Evolutionary conservation across 2,797 vertebrate genomes (phyloP).

Genomic region (Rhodeus uyekii): DNA sequence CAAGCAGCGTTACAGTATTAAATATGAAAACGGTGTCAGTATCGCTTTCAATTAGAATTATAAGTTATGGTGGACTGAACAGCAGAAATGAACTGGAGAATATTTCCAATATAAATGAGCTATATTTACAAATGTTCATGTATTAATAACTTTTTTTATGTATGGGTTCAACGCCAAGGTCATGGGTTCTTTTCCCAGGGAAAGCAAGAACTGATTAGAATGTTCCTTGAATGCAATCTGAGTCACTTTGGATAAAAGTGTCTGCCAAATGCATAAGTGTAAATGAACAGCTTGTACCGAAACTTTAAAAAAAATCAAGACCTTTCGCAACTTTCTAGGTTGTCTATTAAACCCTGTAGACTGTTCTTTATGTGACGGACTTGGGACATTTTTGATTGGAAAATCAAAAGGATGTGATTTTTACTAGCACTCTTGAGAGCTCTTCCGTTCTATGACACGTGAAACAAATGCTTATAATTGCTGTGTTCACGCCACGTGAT

Average conservation of each 20-base stretch:
- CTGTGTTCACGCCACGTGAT: not conserved
- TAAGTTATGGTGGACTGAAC: too few relatives aligned
- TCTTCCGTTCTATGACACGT: not conserved
- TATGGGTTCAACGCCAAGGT: too few relatives aligned
- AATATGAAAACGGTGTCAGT: not conserved
- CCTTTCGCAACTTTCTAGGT: not conserved
- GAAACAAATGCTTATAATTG: not conserved
- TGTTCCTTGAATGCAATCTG: too few relatives aligned
- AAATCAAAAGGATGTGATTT: not conserved
- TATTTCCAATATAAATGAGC: not conserved
- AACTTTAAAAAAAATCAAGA: not conserved
- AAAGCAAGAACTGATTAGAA: too few relatives aligned
- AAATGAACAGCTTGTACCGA: not conserved
- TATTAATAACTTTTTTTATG: too few relatives aligned
- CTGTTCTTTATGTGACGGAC: not conserved
- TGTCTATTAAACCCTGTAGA: not conserved
- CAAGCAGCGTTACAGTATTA: not conserved
- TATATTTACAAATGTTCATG: not conserved
- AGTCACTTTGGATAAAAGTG: too few relatives aligned
- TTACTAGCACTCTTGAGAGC: not conserved
- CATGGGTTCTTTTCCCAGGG: too few relatives aligned
- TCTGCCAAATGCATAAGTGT: too few relatives aligned
- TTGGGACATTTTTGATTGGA: not conserved
- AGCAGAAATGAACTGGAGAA: too few relatives aligned
- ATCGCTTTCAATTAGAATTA: not conserved